Evolutionary conservation across 1,140 invertebrate genomes (phyloP).

Genomic region (Acromyrmex charruanus): DNA sequence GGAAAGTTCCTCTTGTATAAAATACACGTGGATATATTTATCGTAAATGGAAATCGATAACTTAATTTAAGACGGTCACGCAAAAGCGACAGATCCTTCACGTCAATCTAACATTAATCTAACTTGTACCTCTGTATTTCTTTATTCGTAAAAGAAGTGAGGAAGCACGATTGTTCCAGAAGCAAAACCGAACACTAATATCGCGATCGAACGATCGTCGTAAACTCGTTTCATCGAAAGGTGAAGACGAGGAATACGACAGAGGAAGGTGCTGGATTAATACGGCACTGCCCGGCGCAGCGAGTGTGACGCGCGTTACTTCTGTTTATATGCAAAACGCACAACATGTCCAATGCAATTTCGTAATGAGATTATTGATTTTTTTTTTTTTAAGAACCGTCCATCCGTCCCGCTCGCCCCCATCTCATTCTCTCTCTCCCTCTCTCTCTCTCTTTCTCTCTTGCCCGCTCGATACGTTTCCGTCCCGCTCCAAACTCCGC

Average conservation of each 20-base stretch:
- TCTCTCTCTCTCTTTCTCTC: background rate
- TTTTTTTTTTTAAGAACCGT: conserved; percentile 59
- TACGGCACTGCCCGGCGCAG: background rate
- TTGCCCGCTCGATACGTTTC: conserved; percentile 24
- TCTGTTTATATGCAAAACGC: conserved; percentile 2
- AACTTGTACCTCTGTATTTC: background rate
- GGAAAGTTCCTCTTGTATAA: background rate
- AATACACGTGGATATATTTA: conserved; percentile 3
- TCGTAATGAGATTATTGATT: conserved; percentile 73
- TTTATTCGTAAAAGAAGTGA: background rate
- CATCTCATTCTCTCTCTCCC: background rate
- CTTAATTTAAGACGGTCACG: background rate
- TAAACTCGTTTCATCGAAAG: background rate
- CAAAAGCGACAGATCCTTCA: background rate
- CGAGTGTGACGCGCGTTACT: background rate
- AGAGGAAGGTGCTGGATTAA: background rate
- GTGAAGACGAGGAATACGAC: no score
- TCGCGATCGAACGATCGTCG: background rate
- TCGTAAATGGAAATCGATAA: conserved; percentile 16
- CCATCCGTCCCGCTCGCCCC: background rate
- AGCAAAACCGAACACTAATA: background rate
- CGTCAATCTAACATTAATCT: background rate
- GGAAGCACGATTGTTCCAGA: background rate
- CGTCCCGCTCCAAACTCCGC: conserved; percentile 28
- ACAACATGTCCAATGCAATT: conserved; percentile 47